These are phyloP conservation scores for Drosophila fuyamai DNA, from an alignment of 1,140 invertebrate species.

Conservation along the genomic window DNA sequence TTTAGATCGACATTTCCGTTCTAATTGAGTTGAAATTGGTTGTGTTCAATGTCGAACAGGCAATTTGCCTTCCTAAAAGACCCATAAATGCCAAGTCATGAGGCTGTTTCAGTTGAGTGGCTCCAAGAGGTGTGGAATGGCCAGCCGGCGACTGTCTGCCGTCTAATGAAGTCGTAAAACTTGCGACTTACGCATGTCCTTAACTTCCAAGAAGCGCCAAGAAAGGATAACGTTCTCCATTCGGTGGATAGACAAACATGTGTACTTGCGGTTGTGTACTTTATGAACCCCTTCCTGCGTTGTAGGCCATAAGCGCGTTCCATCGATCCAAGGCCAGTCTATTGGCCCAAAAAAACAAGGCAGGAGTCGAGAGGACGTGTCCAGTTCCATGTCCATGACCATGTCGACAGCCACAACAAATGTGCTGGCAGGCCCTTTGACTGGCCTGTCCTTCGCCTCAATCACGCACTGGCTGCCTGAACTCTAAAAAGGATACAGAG, in stretches of 20 bases:
- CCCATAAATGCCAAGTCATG: constrained; percentile 36
- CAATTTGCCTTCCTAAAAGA: constrained; percentile 10
- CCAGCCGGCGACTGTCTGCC: constrained; percentile 45
- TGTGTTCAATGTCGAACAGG: constrained; percentile 21
- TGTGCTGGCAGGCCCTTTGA: constrained; percentile 48
- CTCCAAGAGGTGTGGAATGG: constrained; percentile 6
- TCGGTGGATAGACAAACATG: constrained; percentile 9
- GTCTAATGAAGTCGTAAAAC: constrained; percentile 74
- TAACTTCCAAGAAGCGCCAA: constrained; percentile 17
- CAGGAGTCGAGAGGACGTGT: constrained; percentile 22
- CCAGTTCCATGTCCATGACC: constrained; percentile 53
- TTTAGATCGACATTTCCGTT: constrained; percentile 42
- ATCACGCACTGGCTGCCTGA: constrained; percentile 73
- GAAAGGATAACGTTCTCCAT: constrained; percentile 45
- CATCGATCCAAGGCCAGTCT: constrained; percentile 76
- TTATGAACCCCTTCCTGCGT: constrained; percentile 13
- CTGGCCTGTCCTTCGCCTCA: constrained; percentile 60
- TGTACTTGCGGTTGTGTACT: constrained; percentile 29
- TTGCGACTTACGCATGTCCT: constrained; percentile 54
- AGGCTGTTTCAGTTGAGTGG: constrained; percentile 23
- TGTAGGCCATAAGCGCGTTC: constrained; percentile 47
- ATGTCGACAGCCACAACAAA: constrained; percentile 58
- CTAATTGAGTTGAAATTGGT: constrained; percentile 37
- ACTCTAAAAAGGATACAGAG: constrained; percentile 52
- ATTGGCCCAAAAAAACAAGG: constrained; percentile 32